phyloP scores from a whole-genome alignment of 2,113 vertebrate genomes.

The Illadopsis cleaveri region DNA sequence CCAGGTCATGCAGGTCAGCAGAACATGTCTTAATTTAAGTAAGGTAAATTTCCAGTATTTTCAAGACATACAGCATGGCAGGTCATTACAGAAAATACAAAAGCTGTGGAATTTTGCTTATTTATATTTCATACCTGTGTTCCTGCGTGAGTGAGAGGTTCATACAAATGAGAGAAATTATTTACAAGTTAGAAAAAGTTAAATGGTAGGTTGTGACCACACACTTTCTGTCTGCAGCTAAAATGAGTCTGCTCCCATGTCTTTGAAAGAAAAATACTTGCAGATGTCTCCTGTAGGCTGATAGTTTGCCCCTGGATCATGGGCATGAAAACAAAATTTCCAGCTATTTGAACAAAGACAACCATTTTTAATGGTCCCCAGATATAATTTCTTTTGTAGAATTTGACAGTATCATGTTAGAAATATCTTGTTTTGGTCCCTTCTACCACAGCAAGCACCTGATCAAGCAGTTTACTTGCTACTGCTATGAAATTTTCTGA shows the following conservation, averaged over 20 bases:
- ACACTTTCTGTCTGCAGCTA: background rate
- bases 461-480: background rate
- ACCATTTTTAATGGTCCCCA: background rate
- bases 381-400: background rate
- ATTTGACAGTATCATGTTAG: background rate
- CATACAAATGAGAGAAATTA: background rate
- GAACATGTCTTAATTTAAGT: background rate
- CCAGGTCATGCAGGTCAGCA: background rate
- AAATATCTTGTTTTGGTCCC: background rate
- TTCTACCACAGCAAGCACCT: background rate
- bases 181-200: background rate
- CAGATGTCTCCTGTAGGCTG: background rate
- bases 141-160: background rate
- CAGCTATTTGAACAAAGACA: background rate
- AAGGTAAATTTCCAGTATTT: background rate
- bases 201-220: background rate
- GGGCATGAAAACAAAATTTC: background rate
- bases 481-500: background rate
- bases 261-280: background rate
- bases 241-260: background rate
- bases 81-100: background rate
- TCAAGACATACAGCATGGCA: background rate
- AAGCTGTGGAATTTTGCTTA: background rate
- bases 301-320: background rate
- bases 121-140: background rate